phyloP scores from a whole-genome alignment of 2,113 vertebrate species.

The Saguinus imperator region DNA sequence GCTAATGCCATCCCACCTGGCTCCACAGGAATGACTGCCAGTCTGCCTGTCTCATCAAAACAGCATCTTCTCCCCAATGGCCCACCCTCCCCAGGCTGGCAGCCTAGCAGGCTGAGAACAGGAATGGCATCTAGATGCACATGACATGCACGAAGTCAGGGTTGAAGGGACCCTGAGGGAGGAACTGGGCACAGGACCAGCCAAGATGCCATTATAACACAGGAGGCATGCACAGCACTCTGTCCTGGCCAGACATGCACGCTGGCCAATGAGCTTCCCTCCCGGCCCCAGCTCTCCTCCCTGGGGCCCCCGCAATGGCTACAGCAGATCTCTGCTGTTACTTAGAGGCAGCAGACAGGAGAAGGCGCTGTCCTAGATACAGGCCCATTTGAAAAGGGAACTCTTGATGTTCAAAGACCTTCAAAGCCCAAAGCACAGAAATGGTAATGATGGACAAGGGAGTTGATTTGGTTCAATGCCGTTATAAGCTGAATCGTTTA shows the following conservation, averaged over 20 bases:
- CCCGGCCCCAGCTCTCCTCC: not conserved
- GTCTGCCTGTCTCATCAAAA: not conserved
- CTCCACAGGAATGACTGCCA: not conserved
- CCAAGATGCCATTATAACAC: not conserved
- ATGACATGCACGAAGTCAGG: not conserved
- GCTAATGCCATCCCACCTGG: not conserved
- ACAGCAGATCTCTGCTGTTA: not conserved
- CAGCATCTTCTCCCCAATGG: not conserved
- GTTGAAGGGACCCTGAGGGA: not conserved
- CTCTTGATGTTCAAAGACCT: not conserved
- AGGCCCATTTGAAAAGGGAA: not conserved
- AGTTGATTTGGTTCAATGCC: not conserved
- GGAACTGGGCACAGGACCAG: not conserved
- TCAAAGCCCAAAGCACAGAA: not conserved
- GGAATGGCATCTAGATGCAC: not conserved
- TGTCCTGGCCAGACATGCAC: rapidly evolving
- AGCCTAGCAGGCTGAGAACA: not conserved
- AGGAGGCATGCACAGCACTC: rapidly evolving
- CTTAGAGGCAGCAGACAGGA: not conserved
- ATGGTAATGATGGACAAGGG: too few relatives aligned
- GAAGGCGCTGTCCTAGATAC: not conserved
- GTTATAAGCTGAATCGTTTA: not conserved
- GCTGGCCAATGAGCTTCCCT: rapidly evolving
- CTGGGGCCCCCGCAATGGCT: not conserved
- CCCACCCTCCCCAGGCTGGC: not conserved